phyloP scores from a whole-genome alignment of 2,888 invertebrate species.

The Caenorhabditis japonica region DNA sequence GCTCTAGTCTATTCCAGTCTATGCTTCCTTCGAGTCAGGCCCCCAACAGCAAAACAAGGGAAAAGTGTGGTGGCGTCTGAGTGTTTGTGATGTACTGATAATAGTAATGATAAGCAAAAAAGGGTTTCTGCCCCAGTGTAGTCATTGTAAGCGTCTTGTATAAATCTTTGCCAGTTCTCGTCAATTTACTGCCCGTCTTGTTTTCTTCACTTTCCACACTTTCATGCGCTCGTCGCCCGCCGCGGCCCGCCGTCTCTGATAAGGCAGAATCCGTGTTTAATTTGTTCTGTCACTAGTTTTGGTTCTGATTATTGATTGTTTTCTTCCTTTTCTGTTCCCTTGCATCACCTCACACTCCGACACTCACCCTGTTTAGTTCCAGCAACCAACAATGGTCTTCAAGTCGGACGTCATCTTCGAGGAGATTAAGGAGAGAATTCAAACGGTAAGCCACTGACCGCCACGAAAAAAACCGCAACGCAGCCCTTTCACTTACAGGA shows the following conservation, averaged over 20 bases:
- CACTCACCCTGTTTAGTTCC: too few species aligned
- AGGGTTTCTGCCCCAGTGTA: conserved; percentile 31
- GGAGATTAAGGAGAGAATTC: conserved; percentile 82
- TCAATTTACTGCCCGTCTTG: conserved; percentile 2
- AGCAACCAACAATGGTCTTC: conserved; percentile 80
- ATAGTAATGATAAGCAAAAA: conserved; percentile 16
- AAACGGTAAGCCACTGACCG: conserved; percentile 44
- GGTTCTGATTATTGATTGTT: neutral
- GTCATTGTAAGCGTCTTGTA: neutral
- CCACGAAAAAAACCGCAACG: too few species aligned
- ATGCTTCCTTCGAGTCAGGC: too few species aligned
- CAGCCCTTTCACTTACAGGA: conserved; percentile 69
- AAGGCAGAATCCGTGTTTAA: conserved; percentile 22
- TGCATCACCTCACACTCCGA: too few species aligned
- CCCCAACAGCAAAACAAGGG: too few species aligned
- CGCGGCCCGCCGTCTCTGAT: conserved; percentile 6
- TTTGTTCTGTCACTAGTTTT: conserved; percentile 31
- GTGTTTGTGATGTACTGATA: too few species aligned
- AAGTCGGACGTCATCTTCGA: conserved; percentile 87
- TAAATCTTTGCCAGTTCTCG: conserved; percentile 4
- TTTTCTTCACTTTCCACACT: neutral
- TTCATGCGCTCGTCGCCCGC: conserved; percentile 5
- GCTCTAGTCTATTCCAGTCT: too few species aligned
- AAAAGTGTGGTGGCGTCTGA: too few species aligned
- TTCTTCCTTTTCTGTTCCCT: neutral